Percentiles rank a stretch among this genome's conserved stretches.
Evolutionary conservation across 2,888 invertebrate species (phyloP).

Genomic region (Drosophila dives): DNA sequence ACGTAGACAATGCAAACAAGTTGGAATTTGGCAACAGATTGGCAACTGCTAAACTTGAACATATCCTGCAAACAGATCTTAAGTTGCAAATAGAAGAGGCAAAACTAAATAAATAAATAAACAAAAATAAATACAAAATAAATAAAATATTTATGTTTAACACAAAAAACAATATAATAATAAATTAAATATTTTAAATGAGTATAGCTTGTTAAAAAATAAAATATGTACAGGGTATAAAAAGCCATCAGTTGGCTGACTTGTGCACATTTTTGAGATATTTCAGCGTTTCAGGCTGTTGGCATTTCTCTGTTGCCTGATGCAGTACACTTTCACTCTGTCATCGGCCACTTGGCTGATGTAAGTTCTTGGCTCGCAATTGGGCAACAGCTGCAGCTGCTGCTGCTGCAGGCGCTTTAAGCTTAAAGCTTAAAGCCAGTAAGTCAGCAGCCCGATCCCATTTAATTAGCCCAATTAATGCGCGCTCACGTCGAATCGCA

Average conservation of each 20-base stretch:
- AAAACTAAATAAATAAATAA: fast-evolving
- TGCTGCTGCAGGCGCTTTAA: conserved; percentile 36
- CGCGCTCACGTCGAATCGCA: conserved; percentile 51
- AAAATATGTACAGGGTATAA: conserved; percentile 24
- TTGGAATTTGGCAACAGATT: neutral
- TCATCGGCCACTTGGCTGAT: conserved; percentile 58
- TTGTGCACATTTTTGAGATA: conserved; percentile 53
- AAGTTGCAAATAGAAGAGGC: no score
- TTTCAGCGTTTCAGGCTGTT: conserved; percentile 58
- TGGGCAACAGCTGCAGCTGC: conserved; percentile 44
- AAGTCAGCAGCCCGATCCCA: conserved; percentile 46
- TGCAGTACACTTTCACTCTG: conserved; percentile 63
- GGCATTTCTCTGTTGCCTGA: conserved; percentile 59
- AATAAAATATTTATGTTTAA: neutral
- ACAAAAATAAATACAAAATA: neutral
- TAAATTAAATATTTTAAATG: neutral
- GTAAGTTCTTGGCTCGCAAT: conserved; percentile 41
- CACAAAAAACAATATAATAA: neutral
- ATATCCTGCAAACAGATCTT: neutral
- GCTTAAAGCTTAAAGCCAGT: conserved; percentile 56
- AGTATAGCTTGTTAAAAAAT: fast-evolving
- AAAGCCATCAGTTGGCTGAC: conserved; percentile 30
- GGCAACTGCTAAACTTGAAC: neutral
- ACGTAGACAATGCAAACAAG: conserved; percentile 62
- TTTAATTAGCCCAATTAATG: conserved; percentile 71